Base-by-base conservation (phyloP, 2,888 invertebrate genomes). In the Chalcosyrphus nemorum region DNA sequence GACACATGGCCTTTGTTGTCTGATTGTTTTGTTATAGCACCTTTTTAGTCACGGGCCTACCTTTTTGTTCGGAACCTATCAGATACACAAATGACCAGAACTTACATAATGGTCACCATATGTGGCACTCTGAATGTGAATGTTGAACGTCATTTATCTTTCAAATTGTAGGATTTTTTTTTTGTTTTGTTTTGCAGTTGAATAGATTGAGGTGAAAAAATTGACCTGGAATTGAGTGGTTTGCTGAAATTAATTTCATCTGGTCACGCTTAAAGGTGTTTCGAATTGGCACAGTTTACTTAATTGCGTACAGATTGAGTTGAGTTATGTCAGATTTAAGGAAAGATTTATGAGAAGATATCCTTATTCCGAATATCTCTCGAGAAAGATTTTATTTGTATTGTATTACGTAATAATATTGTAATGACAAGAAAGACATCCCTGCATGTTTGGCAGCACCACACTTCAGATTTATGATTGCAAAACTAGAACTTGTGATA, bases 21-120 rank as follows among this genome's bases (percentile, higher is more conserved):
- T 21, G 41, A 43, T 59, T 59, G 41, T 43, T 43, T 59, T 59
- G 41, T 43, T 43, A 41, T 59, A 7, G 41, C 59, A 43, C 59
- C 41, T 59, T 41, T 59, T 35, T 43, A 21, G 59, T 59, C 59
- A 43, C 41, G 24, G 11, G 5, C 4, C 19, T 24, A 27, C 41
- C 59, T 59, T 59, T 24, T 59, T 59, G 41, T 41, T 59, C 13
- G n/a, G 38, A 38, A 38, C 5, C 13, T 4, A 38, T 38, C 38
- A 38, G 38, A 13, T 13, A 38, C 32, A 32, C 35, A n/a, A 38
- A 13, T 38, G 38, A 13, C 38, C 13, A 4, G 13, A n/a, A 38
- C 38, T 13, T 13, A 38, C 13, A 9, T 17, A 43, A 43, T 43
- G 17, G n/a, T 47, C 24, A 17, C 47, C 47, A 47, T n/a, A 47